Conservation (phyloP, 1,140 invertebrate species). For the Cherax destructor region DNA sequence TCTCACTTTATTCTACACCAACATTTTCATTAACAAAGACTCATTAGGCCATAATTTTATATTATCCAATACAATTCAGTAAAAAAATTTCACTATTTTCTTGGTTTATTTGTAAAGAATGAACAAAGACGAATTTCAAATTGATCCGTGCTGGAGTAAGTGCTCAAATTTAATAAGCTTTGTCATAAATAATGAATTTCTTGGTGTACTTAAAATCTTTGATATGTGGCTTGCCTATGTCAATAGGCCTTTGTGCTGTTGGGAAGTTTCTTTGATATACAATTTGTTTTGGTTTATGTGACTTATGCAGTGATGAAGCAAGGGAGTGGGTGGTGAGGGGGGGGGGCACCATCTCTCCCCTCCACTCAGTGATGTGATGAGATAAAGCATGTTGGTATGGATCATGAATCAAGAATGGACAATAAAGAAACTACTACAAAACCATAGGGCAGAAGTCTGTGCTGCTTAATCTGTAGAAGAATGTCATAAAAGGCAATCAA, state of each 20-base stretch:
- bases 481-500: constrained; percentile 64
- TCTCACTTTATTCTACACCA: constrained; percentile 30
- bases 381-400: constrained; percentile 35
- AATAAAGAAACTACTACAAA: constrained; percentile 64
- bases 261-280: neutral
- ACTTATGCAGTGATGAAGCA: neutral
- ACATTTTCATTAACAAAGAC: constrained; percentile 22
- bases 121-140: neutral
- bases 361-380: constrained; percentile 44
- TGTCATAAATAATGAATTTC: constrained; percentile 1
- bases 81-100: neutral
- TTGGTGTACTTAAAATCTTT: neutral
- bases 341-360: constrained; percentile 32
- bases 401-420: constrained; percentile 64
- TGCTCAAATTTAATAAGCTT: neutral
- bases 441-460: constrained; percentile 55
- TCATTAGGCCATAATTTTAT: neutral
- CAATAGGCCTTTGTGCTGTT: neutral
- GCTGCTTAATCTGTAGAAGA: constrained; percentile 58
- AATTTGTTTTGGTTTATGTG: neutral
- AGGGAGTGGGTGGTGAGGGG: neutral
- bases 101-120: neutral
- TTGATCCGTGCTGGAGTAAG: neutral
- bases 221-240: constrained; percentile 7
- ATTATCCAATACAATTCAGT: constrained; percentile 1